phyloP scores from a whole-genome alignment of 2,888 invertebrate genomes.

The Willowsia nigromaculata region DNA sequence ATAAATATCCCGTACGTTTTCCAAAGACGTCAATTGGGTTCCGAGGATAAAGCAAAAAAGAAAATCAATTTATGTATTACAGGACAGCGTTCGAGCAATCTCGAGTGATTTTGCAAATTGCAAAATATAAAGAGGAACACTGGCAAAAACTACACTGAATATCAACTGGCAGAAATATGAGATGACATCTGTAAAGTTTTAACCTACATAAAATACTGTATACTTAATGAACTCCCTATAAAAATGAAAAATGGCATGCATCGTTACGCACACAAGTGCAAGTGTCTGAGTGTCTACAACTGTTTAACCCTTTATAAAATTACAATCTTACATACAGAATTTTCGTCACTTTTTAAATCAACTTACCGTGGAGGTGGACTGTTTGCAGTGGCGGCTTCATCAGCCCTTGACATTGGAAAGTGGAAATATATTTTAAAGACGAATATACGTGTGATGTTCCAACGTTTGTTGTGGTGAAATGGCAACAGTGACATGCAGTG shows the following conservation, averaged over 20 bases:
- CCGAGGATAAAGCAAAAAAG: not conserved
- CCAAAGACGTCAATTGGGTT: not conserved
- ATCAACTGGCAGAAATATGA: not conserved
- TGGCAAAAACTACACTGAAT: not conserved
- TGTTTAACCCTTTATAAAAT: too few relatives aligned
- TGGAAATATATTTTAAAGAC: not conserved
- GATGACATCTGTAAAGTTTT: slow-evolving; percentile 19
- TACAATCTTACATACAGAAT: not conserved
- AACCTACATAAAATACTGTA: not conserved
- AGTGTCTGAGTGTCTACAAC: too few relatives aligned
- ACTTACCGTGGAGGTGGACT: slow-evolving; percentile 59
- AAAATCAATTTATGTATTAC: not conserved
- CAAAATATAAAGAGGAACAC: not conserved
- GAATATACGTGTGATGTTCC: not conserved
- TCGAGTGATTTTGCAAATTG: not conserved
- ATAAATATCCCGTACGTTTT: slow-evolving; percentile 2
- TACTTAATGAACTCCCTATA: not conserved
- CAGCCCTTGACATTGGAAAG: slow-evolving; percentile 66
- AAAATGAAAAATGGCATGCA: not conserved
- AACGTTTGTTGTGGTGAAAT: not conserved
- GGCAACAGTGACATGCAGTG: not conserved
- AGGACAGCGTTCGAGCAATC: too few relatives aligned
- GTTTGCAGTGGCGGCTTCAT: slow-evolving; percentile 27
- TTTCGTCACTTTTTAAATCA: not conserved
- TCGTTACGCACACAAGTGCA: not conserved